Conservation (phyloP, 2,113 vertebrate genomes). For the Lates calcarifer region DNA sequence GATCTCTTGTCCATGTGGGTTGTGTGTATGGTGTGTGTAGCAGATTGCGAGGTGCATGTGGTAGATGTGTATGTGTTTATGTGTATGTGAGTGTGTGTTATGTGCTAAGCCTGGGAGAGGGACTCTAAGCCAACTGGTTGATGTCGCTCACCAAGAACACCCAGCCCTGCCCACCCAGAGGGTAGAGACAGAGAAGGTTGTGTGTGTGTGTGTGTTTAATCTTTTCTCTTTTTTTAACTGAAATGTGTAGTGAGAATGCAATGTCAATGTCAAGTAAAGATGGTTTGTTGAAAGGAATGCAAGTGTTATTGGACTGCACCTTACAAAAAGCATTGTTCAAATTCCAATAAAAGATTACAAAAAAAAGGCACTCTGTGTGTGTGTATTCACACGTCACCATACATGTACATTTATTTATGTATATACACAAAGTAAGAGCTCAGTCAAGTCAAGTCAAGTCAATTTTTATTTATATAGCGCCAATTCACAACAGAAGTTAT, state of each 20-base stretch:
- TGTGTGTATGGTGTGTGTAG: constrained; percentile 30
- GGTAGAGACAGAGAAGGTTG: not conserved
- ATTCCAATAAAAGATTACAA: too few species aligned
- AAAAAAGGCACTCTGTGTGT: too few species aligned
- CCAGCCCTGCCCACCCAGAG: constrained; percentile 40
- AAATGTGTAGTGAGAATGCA: not conserved
- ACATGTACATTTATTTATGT: not conserved
- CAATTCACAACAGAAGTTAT: too few species aligned
- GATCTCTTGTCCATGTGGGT: constrained; percentile 41
- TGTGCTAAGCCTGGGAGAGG: constrained; percentile 55
- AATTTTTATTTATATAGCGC: too few species aligned
- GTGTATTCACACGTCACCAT: not conserved
- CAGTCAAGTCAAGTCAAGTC: too few species aligned
- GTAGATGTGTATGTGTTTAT: constrained; percentile 23
- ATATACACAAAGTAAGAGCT: not conserved
- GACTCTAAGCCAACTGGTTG: constrained; percentile 60
- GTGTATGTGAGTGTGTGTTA: constrained; percentile 24
- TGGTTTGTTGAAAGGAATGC: not conserved
- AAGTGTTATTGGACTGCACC: not conserved
- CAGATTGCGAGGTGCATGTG: not conserved
- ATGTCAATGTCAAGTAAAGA: not conserved
- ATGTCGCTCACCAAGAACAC: constrained; percentile 51
- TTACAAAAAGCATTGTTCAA: not conserved
- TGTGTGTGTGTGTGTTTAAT: not conserved
- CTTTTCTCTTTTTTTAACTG: not conserved